Evolutionary conservation across 2,888 invertebrate species (phyloP), one percentile per base, ranked within the genome.

Genomic region (Ophonus ardosiacus): DNA sequence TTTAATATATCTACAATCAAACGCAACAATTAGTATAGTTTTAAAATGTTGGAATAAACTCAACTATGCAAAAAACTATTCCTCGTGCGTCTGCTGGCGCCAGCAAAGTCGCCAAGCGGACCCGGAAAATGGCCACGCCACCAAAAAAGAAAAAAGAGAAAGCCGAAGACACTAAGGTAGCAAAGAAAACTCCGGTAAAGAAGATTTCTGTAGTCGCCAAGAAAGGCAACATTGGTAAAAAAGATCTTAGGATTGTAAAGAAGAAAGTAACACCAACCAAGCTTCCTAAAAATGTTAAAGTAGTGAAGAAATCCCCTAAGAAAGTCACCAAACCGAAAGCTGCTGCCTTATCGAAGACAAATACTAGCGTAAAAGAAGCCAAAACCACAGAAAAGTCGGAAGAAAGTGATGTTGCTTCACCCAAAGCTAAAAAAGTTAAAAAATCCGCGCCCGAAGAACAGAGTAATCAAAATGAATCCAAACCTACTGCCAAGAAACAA

Each of bases 71-170:
- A 65, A 84, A 78, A 84, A 82, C 21, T 17, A 63, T 7, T 17
- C 13, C 56, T 7, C 71, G 74, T 17, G 71, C 59, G 56, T 18
- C 78, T 38, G 17, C 65, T 15, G 63, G 51, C 18, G 31, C 65
- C 63, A 51, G 59, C n/a, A 87, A 86, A 83, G 85, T 86, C 68
- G 82, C 86, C 17, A 88, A 86, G 84, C 87, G 85, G 57, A 86
- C 81, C 40, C 86, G 86, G 85, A 88, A 88, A 86, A 86, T 87
- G 86, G 78, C 51, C 15, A 88, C 87, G 68, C 86, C 88, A 31
- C 83, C 88, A 7, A 89, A 88, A 82, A 90, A 88, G 86, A 90
- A 89, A 85, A 89, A 88, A 86, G 88, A 85, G 65, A 87, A 86
- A 87, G 88, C 87, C 84, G 85, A 89, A 21, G 86, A 88, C 82